Percentiles rank a stretch among this genome's conserved stretches.
Conservation (phyloP, 2,888 invertebrate genomes). For the Parascotia fuliginaria region DNA sequence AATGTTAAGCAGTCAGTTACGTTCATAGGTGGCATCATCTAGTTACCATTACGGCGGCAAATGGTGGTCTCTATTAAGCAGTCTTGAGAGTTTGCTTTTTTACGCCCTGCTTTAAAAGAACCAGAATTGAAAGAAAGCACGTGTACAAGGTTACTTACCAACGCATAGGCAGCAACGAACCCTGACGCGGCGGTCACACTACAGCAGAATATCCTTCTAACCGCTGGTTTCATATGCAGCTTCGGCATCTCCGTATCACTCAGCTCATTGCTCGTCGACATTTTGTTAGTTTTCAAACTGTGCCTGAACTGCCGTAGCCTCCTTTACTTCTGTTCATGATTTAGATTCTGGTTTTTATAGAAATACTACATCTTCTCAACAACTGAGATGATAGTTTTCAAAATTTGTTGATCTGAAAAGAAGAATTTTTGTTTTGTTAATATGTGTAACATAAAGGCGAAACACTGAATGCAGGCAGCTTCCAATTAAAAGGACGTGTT, state of each 20-base stretch:
- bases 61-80: too few species aligned
- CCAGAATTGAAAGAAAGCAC: too few species aligned
- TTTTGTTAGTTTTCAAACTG: conserved; percentile 40
- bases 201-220: conserved; percentile 80
- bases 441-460: too few species aligned
- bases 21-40: too few species aligned
- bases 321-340: conserved; percentile 11
- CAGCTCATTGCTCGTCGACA: conserved; percentile 74
- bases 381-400: conserved; percentile 58
- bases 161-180: conserved; percentile 81
- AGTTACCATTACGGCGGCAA: too few species aligned
- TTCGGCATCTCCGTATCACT: conserved; percentile 68
- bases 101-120: too few species aligned
- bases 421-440: too few species aligned
- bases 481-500: too few species aligned
- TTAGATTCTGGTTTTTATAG: conserved; percentile 8
- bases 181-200: conserved; percentile 82
- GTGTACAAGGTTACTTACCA: conserved; percentile 58
- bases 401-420: conserved; percentile 23
- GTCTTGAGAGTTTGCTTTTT: too few species aligned
- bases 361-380: conserved; percentile 68
- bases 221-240: conserved; percentile 77
- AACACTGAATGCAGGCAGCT: too few species aligned
- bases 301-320: neutral
- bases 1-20: too few species aligned